Conservation (phyloP, 2,113 vertebrate species). For the Embiotoca jacksoni region DNA sequence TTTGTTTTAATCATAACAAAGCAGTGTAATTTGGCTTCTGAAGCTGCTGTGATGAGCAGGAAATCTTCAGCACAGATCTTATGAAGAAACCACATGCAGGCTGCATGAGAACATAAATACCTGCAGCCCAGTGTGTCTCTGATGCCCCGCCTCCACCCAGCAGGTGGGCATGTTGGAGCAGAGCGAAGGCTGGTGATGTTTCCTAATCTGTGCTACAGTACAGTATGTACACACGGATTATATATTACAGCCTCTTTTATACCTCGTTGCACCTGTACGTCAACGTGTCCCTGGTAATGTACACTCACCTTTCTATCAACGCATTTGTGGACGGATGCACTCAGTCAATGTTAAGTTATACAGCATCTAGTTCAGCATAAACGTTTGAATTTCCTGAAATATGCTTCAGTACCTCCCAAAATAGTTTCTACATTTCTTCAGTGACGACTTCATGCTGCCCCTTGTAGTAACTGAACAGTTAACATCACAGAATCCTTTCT, state of each 20-base stretch:
- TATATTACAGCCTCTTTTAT: neutral
- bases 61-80: neutral
- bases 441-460: too few species aligned
- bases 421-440: too few species aligned
- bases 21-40: neutral
- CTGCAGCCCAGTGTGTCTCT: neutral
- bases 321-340: neutral
- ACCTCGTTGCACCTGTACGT: neutral
- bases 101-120: neutral
- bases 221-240: neutral
- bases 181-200: neutral
- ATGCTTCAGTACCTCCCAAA: neutral
- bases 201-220: neutral
- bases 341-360: neutral
- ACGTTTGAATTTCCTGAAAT: neutral
- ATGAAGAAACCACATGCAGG: neutral
- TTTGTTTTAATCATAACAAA: too few species aligned
- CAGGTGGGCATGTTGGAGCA: constrained; percentile 22
- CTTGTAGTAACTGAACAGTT: too few species aligned
- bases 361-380: neutral
- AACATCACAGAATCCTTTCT: neutral
- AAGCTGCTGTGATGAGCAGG: neutral
- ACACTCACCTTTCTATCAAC: neutral
- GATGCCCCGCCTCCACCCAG: neutral
- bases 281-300: neutral